Base-by-base conservation (phyloP, 2,888 invertebrate genomes). In the Drosophila fulvimacula region DNA sequence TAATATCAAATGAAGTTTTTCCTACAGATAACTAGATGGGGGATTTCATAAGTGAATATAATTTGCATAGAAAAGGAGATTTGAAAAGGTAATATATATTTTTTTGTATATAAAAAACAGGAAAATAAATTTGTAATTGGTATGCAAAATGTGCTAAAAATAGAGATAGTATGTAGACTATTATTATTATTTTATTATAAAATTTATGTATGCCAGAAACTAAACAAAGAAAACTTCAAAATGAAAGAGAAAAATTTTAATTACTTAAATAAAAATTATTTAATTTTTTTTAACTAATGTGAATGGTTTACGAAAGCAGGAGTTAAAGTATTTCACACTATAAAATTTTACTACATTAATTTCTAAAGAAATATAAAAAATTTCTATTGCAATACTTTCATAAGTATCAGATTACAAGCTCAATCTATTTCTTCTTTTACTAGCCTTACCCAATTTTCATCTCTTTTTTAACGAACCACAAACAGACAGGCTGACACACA, bases 271-370 rank as follows among this genome's bases (percentile, higher is more conserved):
- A n/a, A 38, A 38, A n/a, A 5, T 15, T 36, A n/a, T 15, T 39
- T 0, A 17, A 17, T 2, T 17, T 5, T 38, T 5, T n/a, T 39
- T 39, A 0, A 9, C 38, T 9, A 17, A 17, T 39, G 9, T 39
- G 1, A 9, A n/a, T 9, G 0, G 3, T 9, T n/a, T 1, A 39
- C 1, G 9, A 9, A 17, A 17, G 3, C 10, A 1, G 3, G 1
- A n/a, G 3, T 39, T 0, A 10, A 10, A 13, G 1, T 39, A 7
- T 5, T 6, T 38, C 2, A 38, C 3, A n/a, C 17, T 10, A 39
- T 39, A 9, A 17, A n/a, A n/a, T 38, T 5, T n/a, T n/a, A 7
- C n/a, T 15, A 27, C 17, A 38, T 7, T 27, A 6, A 6, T 10
- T 2, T 10, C 10, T 30, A 9, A 2, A 30, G 30, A 30, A 30